Evolutionary conservation across 2,797 vertebrate species (phyloP).

Genomic region (Perodicticus potto): DNA sequence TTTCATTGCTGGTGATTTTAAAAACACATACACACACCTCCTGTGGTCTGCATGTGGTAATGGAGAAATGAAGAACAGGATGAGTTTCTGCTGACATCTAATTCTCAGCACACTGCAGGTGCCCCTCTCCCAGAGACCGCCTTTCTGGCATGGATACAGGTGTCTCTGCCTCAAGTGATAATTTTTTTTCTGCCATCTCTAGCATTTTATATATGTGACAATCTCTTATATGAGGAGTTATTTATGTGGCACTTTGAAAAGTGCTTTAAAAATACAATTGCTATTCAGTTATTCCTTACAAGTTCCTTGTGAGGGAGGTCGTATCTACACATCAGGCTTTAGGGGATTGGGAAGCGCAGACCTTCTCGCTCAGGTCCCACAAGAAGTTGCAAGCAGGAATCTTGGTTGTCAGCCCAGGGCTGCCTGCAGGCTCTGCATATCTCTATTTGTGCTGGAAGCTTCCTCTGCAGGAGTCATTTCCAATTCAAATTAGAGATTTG

Average conservation of each 20-base stretch:
- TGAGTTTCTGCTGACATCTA: neutral
- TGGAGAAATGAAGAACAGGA: neutral
- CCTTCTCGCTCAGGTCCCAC: neutral
- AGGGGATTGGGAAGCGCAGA: fast-evolving
- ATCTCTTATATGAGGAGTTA: neutral
- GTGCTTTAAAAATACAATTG: constrained; percentile 49
- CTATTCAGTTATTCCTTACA: neutral
- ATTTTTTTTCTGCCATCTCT: neutral
- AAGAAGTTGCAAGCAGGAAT: neutral
- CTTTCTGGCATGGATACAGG: neutral
- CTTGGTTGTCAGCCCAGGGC: neutral
- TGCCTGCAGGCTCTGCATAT: neutral
- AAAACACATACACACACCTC: neutral
- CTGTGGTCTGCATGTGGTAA: neutral
- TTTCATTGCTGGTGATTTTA: neutral
- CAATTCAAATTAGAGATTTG: neutral
- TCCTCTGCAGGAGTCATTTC: constrained; percentile 38
- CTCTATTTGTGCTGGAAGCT: neutral
- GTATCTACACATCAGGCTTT: neutral
- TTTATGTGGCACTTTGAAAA: constrained; percentile 48
- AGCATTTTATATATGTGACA: neutral
- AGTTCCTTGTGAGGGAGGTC: neutral
- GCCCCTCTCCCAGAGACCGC: neutral
- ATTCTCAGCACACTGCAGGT: neutral
- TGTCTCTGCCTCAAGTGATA: neutral